These are phyloP conservation scores for Hyposmocoma kahamanoa DNA, from an alignment of 1,140 invertebrate genomes.

Conservation along the genomic window DNA sequence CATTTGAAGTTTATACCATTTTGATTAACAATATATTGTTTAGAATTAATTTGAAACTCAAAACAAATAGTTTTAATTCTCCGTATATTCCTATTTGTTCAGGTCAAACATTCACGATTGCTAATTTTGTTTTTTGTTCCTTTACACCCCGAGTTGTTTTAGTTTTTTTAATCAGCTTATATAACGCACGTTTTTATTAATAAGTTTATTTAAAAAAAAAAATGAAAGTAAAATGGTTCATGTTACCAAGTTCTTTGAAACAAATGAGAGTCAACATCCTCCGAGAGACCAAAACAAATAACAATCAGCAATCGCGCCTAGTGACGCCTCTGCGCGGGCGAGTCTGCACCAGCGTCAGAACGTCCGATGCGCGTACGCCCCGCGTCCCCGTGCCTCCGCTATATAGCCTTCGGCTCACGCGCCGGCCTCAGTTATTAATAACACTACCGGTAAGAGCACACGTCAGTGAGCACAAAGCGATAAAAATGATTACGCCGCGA, in stretches of 20 bases:
- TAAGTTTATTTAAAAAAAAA: not conserved
- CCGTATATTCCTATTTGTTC: too few relatives aligned
- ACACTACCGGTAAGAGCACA: slow-evolving; percentile 30
- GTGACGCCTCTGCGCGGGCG: slow-evolving; percentile 16
- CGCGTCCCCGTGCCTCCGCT: slow-evolving; percentile 40
- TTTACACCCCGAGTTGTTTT: too few relatives aligned
- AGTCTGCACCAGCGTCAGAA: slow-evolving; percentile 24
- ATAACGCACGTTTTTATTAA: too few relatives aligned
- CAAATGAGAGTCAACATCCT: not conserved
- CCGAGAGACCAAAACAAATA: not conserved
- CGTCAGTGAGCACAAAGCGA: slow-evolving; percentile 25
- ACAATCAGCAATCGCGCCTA: slow-evolving; percentile 7
- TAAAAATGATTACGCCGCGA: slow-evolving; percentile 47
- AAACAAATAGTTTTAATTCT: too few relatives aligned
- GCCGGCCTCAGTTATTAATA: slow-evolving; percentile 51
- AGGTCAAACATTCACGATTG: not conserved
- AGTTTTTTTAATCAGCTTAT: not conserved
- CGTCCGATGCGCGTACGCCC: slow-evolving; percentile 45
- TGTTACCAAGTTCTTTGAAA: not conserved
- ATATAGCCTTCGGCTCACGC: slow-evolving; percentile 56
- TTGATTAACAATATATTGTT: too few relatives aligned
- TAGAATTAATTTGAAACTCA: too few relatives aligned
- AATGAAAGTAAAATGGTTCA: not conserved
- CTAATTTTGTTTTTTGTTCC: not conserved
- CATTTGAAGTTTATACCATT: too few relatives aligned